Base-by-base conservation (phyloP, 2,113 vertebrate genomes). In the Piliocolobus tephrosceles region DNA sequence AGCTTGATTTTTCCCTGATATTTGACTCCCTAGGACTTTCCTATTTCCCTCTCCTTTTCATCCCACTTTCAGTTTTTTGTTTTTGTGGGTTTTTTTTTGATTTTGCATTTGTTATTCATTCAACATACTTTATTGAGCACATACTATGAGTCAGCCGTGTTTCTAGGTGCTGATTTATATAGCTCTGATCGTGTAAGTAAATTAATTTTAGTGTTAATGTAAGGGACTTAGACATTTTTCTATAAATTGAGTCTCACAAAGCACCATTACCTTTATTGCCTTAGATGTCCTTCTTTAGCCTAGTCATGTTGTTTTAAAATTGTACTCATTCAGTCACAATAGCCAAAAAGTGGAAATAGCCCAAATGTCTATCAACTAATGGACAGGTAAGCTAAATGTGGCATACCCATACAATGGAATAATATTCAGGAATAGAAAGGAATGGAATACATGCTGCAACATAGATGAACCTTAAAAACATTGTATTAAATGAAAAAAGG, bases 231-330 rank as follows among this genome's bases (percentile, higher is more conserved):
- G 64, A 47, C 47, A 45, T 30, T 88, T 93, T 81, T 88, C 23
- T 83, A n/a, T 76, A 75, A 80, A 61, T 50, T 84, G 32, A 88
- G 18, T 73, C 83, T 88, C 82, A 80, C 35, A 80, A 88, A 70
- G 2, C 18, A 32, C 50, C 55, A 35, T 83, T 66, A 45, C 35
- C 50, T 96, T 55, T 38, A 61, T 76, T 90, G 43, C 16, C 50
- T 75, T 52, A n/a, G 9, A 88, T 43, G n/a, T 61, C 30, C 27
- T 64, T 86, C 80, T 94, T 68, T 50, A 80, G 20, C 14, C 32
- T 95, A 75, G 61, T 91, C 32, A 58, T 85, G 38, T 50, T 85
- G 66, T 91, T 90, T 96, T 61, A 88, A 88, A 89, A 52, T 45
- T 95, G 32, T 76, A 50, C 64, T 89, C 8, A 90, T 20, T 93